Evolutionary conservation across 2,797 vertebrate genomes (phyloP).

Genomic region (Kryptolebias ocellatus): DNA sequence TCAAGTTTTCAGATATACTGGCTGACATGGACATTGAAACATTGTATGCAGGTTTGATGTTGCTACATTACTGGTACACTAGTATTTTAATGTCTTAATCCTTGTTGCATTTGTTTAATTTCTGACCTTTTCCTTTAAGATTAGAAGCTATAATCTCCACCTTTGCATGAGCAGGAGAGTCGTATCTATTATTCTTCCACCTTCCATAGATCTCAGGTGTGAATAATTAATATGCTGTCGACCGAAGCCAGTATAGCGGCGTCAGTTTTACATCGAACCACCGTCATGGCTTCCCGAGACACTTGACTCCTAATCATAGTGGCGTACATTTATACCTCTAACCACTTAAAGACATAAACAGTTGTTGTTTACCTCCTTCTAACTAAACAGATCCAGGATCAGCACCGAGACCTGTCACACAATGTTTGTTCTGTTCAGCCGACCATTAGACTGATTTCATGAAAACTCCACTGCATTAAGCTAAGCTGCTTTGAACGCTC

Average conservation of each 20-base stretch:
- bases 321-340: neutral
- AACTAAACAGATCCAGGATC: conserved; percentile 16
- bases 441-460: conserved; percentile 52
- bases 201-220: neutral
- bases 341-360: neutral
- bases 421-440: conserved; percentile 28
- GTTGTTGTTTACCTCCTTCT: neutral
- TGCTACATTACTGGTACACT: neutral
- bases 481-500: conserved; percentile 60
- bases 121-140: neutral
- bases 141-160: neutral
- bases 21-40: conserved; percentile 8
- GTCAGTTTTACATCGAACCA: neutral
- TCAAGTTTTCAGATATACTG: conserved; percentile 18
- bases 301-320: neutral
- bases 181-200: neutral
- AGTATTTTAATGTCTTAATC: neutral
- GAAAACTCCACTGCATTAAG: conserved; percentile 41
- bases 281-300: neutral
- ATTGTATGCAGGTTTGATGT: neutral
- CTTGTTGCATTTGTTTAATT: conserved; percentile 1
- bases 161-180: neutral
- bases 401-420: conserved; percentile 1
- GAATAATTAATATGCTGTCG: neutral
- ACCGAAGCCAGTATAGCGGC: neutral